Evolutionary conservation across 2,113 vertebrate genomes (phyloP).

Genomic region (Coptodon rendalli): DNA sequence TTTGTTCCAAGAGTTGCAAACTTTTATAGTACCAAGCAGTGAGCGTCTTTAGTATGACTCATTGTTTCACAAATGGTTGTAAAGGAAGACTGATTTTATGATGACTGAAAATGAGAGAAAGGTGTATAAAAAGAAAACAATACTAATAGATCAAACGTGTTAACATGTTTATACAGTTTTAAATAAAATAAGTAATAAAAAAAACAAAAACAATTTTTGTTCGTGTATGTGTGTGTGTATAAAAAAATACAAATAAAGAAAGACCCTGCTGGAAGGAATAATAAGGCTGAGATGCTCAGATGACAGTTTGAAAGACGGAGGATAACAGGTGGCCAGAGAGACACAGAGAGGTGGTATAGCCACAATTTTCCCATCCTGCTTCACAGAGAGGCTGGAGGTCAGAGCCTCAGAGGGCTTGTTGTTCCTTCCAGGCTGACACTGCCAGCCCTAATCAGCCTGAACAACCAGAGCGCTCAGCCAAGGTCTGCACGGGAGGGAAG

Average conservation of each 20-base stretch:
- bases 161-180: neutral
- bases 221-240: neutral
- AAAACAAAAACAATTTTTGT: neutral
- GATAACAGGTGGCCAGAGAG: neutral
- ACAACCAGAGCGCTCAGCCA: neutral
- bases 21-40: neutral
- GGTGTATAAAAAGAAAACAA: neutral
- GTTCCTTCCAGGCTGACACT: neutral
- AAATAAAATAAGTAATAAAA: rapidly evolving
- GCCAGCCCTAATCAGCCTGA: conserved; percentile 15
- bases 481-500: neutral
- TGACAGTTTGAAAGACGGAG: neutral
- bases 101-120: rapidly evolving
- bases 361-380: neutral
- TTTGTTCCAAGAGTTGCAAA: neutral
- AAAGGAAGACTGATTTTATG: neutral
- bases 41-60: neutral
- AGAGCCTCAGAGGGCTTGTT: neutral
- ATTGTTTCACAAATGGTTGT: neutral
- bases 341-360: neutral
- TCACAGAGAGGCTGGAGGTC: conserved; percentile 4
- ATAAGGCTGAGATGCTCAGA: neutral
- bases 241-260: neutral
- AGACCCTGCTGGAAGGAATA: neutral
- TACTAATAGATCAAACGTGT: neutral